Evolutionary conservation across 2,113 vertebrate genomes (phyloP), one percentile per base, ranked within the genome.

Genomic region (Cepphus grylle): DNA sequence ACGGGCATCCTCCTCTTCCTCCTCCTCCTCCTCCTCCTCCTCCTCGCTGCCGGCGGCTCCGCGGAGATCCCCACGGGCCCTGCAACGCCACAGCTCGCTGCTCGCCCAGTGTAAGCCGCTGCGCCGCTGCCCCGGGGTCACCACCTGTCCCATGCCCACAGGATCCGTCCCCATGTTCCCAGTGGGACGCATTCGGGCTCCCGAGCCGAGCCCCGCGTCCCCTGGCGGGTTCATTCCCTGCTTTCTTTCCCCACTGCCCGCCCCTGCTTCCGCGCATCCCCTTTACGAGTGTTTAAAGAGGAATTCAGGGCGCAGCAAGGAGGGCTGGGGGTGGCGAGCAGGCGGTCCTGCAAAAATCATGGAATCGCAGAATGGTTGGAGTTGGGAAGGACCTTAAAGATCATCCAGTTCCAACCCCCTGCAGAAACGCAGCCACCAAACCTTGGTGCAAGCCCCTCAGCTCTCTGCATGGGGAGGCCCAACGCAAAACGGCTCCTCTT

Each of bases 41-140:
- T 73, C 95, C 38, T 81, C 58, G 9, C 50, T 88, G 79, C 83
- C 77, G 27, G 93, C 14, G 0, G 94, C 97, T 81, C 95, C 6
- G 0, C 95, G 90, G 90, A 97, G 97, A 94, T 93, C 86, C 82
- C 97, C 97, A 2, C 95, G 97, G 86, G 97, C 97, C 40, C 95
- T 97, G 81, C 96, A 58, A 34, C 96, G 17, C 94, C 97, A 61
- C 72, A 30, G 94, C 77, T 97, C 98, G 1, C 96, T 98, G 95
- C 96, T 98, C 52, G 50, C 98, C 81, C 97, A 97, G 88, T 97
- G 98, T 98, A 98, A 98, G 97, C 86, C 8, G 17, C 88, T 32
- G 43, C 50, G 4, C 38, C 73, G 17, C 84, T 6, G 2, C 5
- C 11, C 80, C 1, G 2, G 63, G 38, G 2, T 43, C 72, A 5